Base-by-base conservation (phyloP, 2,888 invertebrate species). In the Dione vanillae region DNA sequence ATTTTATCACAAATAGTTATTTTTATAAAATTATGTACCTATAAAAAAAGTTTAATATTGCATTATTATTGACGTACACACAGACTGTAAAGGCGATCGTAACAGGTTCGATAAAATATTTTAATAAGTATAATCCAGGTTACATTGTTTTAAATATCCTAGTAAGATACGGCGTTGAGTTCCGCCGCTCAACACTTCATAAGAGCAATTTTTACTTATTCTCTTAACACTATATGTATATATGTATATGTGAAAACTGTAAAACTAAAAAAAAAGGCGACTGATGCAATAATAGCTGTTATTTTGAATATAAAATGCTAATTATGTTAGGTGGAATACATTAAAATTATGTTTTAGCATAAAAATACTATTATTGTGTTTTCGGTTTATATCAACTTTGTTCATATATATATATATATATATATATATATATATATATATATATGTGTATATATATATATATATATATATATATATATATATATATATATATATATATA, bases 361-460 rank as follows among this genome's bases (percentile, higher is more conserved):
- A 64, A 49, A 64, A 64, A 47, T 64, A 64, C 49, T 49, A 64
- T 64, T 64, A 64, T 35, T 16, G 7, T 19, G 62, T 35, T 64
- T 64, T 40, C 19, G 27, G 49, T 49, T 37, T 16, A 64, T 41
- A 59, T 7, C 41, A 20, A 41, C 19, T 14, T 10, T 19, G 19
- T 59, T 59, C 8, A 37, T 40, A 37, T 56, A 37, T 14, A 16
- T 37, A n/a, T 56, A 37, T 35, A 2, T 35, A 56, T 37, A 7
- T 10, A n/a, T 56, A 16, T 9, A 40, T 16, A 56, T 11, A 11
- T 37, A 56, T 56, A 11, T 40, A 16, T 40, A n/a, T 54, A 35
- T 54, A 35, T 35, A 35, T 27, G 3, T 54, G 20, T 49, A 52
- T 19, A 41, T 27, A 27, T 27, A 27, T 27, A 27, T 27, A 27